Evolutionary conservation across 1,140 invertebrate genomes (phyloP), one percentile per base, ranked within the genome.

Genomic region (Lasioglossum baleicum): DNA sequence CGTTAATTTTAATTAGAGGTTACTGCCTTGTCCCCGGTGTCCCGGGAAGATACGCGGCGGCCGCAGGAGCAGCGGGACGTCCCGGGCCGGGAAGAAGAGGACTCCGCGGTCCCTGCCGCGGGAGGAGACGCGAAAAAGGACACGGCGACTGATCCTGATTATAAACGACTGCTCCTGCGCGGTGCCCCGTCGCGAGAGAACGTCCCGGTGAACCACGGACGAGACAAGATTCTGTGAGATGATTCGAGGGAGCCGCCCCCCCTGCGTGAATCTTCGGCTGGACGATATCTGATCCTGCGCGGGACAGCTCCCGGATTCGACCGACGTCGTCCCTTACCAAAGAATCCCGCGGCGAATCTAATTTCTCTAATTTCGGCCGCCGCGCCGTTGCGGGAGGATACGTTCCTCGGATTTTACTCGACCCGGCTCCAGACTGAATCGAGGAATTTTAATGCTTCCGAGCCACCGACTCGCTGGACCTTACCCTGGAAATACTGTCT

Each of bases 1-100:
- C 89, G 87, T 90, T 90, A 86, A 87, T 90, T 90, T 90, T 90
- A 90, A 90, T 90, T 90, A 90, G 86, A 77, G 82, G 77, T 82
- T 83, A 84, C 82, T 83, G 85, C 80, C 73, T 82, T 78, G 81
- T 86, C 74, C 69, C 31, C 26, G 31, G 63, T 70, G 42, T 76
- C 20, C 75, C 61, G 75, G 35, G 73, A 60, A 83, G 82, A 84
- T 77, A 83, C 77, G 83, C 66, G 67, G 35, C 81, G 61, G 73
- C 73, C 80, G 58, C 83, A 77, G 75, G 48, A 88, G 51, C 88
- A 75, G 85, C 85, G 83, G 88, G 88, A 85, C 78, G 84, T 82
- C 87, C 56, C 61, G 3, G 70, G 81, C 76, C 80, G 67, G 31
- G 72, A 73, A 73, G 82, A 40, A 6, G 40, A 51, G 10, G 44